Evolutionary conservation across 53 echinoderm and acorn worm genomes (phyloP).

Genomic region (Mesocentrotus franciscanus): DNA sequence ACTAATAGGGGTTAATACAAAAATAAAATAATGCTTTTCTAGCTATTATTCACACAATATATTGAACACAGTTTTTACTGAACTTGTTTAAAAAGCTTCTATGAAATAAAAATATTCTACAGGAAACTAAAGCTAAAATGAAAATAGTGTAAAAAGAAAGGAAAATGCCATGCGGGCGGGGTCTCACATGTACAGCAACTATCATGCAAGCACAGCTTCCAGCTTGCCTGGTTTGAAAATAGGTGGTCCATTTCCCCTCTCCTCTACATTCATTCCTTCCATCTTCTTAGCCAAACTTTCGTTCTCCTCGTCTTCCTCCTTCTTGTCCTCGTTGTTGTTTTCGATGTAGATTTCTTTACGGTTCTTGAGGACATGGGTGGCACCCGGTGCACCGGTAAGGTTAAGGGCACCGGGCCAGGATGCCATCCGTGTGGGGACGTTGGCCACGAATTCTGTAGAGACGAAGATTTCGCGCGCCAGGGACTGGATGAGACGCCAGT

Average conservation of each 20-base stretch:
- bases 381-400: slow-evolving; percentile 46
- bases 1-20: background rate
- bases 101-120: background rate
- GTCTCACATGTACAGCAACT: slow-evolving; percentile 41
- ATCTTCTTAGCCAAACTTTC: background rate
- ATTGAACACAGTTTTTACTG: background rate
- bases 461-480: slow-evolving; percentile 80
- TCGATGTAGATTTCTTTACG: slow-evolving; percentile 7
- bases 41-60: background rate
- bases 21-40: background rate
- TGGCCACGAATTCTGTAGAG: slow-evolving; percentile 69
- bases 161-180: slow-evolving; percentile 25
- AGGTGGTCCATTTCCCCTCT: slow-evolving; percentile 28
- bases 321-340: slow-evolving; percentile 36
- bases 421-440: slow-evolving; percentile 76
- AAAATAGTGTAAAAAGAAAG: background rate
- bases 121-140: background rate
- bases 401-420: slow-evolving; percentile 88
- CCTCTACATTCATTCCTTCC: slow-evolving; percentile 34
- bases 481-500: slow-evolving; percentile 90
- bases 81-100: background rate
- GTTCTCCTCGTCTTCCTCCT: slow-evolving; percentile 23
- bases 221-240: slow-evolving; percentile 65
- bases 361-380: slow-evolving; percentile 50
- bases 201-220: slow-evolving; percentile 44